Base-by-base conservation (phyloP, 2,888 invertebrate genomes). In the Sicus ferrugineus region DNA sequence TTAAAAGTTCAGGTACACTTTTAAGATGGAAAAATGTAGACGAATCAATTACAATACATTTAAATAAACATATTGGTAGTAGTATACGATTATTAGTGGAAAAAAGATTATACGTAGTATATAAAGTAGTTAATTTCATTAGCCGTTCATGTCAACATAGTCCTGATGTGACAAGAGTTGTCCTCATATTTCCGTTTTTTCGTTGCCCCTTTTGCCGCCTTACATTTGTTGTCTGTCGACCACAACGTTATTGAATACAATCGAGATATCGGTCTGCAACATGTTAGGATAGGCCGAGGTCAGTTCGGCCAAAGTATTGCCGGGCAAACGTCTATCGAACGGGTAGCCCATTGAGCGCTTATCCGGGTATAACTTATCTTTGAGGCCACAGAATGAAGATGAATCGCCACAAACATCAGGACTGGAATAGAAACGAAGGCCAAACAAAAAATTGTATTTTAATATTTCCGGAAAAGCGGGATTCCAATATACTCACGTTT, bases 351-450 rank as follows among this genome's bases (percentile, higher is more conserved):
- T 92, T 68, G 89, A 79, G 62, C 89, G 87, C 9, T 84, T 85
- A 85, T 92, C 92, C 0, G 92, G 92, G 83, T 91, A 92, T 72
- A 86, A 84, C 70, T 89, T 87, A 82, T 91, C 90, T 69, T 90
- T 87, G 75, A 91, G 86, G 52, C 92, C 92, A 80, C 92, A 92
- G 86, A 90, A 92, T 54, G 91, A 90, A 0, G 88, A 87, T 0
- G 91, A 90, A 79, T 90, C 89, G 77, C 88, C 88, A 80, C 91
- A 91, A 21, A 69, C 28, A 21, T 72, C 69, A 11, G 58, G 48
- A 23, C 72, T 73, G 21, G n/a, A n/a, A n/a, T 46, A 56, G 52
- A 23, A 63, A 3, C 68, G 38, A 42, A 30, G 31, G 28, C 16
- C 9, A 54, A 9, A 26, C 26, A 48, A 65, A 21, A 26, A 26